Evolutionary conservation across 2,888 invertebrate genomes (phyloP), one percentile per base, ranked within the genome.

Genomic region (Belgica antarctica): DNA sequence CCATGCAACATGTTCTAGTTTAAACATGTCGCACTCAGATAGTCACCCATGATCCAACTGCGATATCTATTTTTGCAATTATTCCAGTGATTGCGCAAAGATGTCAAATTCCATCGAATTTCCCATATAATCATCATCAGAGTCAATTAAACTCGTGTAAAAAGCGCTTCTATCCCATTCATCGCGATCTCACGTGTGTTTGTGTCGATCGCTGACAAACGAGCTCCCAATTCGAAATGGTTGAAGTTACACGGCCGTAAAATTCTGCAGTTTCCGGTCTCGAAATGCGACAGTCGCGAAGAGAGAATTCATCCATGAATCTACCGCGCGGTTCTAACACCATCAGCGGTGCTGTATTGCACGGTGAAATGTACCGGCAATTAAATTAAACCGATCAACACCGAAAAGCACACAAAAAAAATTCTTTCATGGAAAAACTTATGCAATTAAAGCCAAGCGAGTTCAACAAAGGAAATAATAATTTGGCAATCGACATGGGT

Each of bases 41-140:
- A 7, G 52, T 52, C 17, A 52, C 17, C 52, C 52, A 31, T 8
- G 22, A 19, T 52, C 22, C n/a, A 52, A 52, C 7, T 8, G 17
- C 41, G 5, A n/a, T 2, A 41, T 34, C 12, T 52, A 17, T 22
- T 52, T n/a, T n/a, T n/a, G 46, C 34, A 68, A 68, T 68, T 28
- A 68, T 68, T 68, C 68, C 68, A 57, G 12, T 68, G 52, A 34
- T 17, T 28, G 68, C 68, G 31, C 24, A 68, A 68, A 68, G 57
- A 57, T 68, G 68, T 68, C 68, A 68, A 52, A 27, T 52, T 59
- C 59, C 25, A 59, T 59, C 22, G 19, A 27, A 59, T 10, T 59
- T 12, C n/a, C n/a, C 1, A 10, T 25, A 8, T 17, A 17, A 22
- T 57, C 17, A 15, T 15, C n/a, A n/a, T 47, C 47, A 7, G 17